These are phyloP conservation scores for Aphis craccivora DNA, from an alignment of 1,140 invertebrate genomes.

Conservation along the genomic window DNA sequence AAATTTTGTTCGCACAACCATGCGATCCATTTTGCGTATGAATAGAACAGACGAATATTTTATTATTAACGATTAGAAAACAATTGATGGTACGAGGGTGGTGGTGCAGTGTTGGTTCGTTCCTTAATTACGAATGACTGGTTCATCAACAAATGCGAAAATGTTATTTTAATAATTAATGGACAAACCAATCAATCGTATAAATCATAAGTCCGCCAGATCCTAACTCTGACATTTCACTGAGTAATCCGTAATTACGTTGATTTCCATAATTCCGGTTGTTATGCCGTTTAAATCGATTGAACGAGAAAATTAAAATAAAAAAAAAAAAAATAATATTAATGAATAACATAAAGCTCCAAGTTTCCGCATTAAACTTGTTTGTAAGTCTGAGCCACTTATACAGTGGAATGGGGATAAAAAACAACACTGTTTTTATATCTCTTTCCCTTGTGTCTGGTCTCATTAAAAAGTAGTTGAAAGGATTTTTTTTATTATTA, in stretches of 20 bases:
- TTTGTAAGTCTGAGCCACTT: slow-evolving; percentile 49
- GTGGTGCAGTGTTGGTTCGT: neutral
- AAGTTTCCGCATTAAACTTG: slow-evolving; percentile 49
- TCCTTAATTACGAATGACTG: slow-evolving; percentile 34
- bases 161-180: slow-evolving; percentile 52
- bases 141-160: neutral
- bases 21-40: neutral
- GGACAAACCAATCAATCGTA: slow-evolving; percentile 46
- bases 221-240: neutral
- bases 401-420: slow-evolving; percentile 4
- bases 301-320: slow-evolving; percentile 28
- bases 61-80: slow-evolving; percentile 8
- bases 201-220: slow-evolving; percentile 34
- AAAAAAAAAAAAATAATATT: slow-evolving; percentile 24
- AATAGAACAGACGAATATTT: neutral
- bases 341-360: slow-evolving; percentile 44
- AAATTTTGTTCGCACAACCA: neutral
- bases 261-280: slow-evolving; percentile 51
- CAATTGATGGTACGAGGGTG: neutral
- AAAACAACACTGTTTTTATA: slow-evolving; percentile 43
- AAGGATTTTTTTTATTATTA: slow-evolving; percentile 46
- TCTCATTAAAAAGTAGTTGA: slow-evolving; percentile 56
- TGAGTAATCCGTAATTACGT: slow-evolving; percentile 42
- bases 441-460: slow-evolving; percentile 37
- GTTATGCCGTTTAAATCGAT: slow-evolving; percentile 47